Conservation (phyloP, 1,140 invertebrate genomes). For the Ladona fulva region DNA sequence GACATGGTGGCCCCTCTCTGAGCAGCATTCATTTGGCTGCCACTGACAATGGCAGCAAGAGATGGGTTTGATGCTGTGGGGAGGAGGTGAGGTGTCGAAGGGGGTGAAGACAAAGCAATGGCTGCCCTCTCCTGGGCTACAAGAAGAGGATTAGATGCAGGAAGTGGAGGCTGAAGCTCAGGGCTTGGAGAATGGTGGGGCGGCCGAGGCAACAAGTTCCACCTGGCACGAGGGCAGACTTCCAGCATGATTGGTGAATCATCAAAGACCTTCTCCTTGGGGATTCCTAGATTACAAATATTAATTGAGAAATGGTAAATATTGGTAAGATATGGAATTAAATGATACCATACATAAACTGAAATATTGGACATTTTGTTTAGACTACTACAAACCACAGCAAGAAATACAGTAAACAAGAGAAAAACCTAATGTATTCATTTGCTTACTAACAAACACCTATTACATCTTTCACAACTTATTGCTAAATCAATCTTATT, state of each 20-base stretch:
- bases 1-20: not conserved
- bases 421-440: too few relatives aligned
- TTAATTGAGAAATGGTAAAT: conserved; percentile 11
- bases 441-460: too few relatives aligned
- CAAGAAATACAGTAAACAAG: too few relatives aligned
- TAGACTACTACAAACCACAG: too few relatives aligned
- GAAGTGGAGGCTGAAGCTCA: conserved; percentile 60
- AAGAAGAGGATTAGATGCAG: conserved; percentile 35
- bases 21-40: not conserved
- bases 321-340: not conserved
- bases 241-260: conserved; percentile 81
- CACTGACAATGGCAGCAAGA: not conserved
- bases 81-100: not conserved
- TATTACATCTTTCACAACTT: too few relatives aligned
- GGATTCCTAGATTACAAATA: conserved; percentile 46
- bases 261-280: conserved; percentile 83
- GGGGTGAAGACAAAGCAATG: not conserved
- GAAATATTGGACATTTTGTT: too few relatives aligned
- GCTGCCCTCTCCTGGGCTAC: conserved; percentile 19
- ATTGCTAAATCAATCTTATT: too few relatives aligned
- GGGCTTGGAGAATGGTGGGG: conserved; percentile 41
- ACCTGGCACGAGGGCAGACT: conserved; percentile 79
- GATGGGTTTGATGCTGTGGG: conserved; percentile 22
- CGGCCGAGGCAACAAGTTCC: conserved; percentile 61
- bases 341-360: too few relatives aligned